These are phyloP conservation scores for Cisticola juncidis DNA, from an alignment of 2,113 vertebrate species.

Conservation along the genomic window DNA sequence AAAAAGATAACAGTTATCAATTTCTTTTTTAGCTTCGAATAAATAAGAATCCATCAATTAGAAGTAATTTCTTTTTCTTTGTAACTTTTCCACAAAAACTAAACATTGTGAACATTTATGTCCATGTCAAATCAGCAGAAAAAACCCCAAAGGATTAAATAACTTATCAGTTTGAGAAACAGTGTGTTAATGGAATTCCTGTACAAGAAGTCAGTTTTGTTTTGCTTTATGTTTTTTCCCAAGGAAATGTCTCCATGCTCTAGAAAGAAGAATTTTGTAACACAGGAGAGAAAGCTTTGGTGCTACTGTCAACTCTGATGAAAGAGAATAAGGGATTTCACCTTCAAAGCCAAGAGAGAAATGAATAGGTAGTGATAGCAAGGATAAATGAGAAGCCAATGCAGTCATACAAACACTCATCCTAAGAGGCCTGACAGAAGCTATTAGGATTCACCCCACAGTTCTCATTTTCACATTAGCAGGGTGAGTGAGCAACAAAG, in stretches of 20 bases:
- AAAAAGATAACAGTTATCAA: background rate
- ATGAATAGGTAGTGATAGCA: slow-evolving; percentile 56
- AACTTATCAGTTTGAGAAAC: background rate
- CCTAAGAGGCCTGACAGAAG: slow-evolving; percentile 33
- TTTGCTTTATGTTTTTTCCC: background rate
- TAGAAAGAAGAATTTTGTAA: background rate
- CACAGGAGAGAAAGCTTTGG: background rate
- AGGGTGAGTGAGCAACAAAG: background rate
- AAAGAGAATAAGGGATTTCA: slow-evolving; percentile 60
- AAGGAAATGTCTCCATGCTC: background rate
- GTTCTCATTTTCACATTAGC: slow-evolving; percentile 47
- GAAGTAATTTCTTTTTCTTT: background rate
- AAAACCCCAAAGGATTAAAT: rapidly evolving
- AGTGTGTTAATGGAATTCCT: background rate
- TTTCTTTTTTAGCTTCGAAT: background rate
- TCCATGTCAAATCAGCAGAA: background rate
- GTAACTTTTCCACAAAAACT: background rate
- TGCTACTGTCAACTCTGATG: slow-evolving; percentile 47
- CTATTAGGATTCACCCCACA: slow-evolving; percentile 60
- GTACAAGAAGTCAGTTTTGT: background rate
- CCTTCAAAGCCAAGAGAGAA: slow-evolving; percentile 52
- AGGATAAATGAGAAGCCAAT: slow-evolving; percentile 62
- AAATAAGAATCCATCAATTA: background rate
- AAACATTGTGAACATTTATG: background rate
- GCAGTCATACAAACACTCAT: slow-evolving; percentile 48